Base-by-base conservation (phyloP, 2,888 invertebrate species). In the Ophioninae sp. region DNA sequence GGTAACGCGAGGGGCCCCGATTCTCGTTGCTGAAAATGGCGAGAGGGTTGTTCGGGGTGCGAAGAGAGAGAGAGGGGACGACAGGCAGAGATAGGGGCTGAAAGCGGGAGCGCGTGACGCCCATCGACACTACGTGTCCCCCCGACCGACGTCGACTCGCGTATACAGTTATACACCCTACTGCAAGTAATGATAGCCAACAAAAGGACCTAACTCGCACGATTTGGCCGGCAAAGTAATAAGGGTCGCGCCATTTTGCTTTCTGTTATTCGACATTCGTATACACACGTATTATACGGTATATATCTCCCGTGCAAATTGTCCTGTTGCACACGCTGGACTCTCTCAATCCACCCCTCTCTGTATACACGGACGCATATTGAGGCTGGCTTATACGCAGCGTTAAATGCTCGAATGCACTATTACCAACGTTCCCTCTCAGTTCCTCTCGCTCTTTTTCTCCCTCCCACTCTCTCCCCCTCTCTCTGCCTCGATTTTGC, bases 321-420 rank as follows among this genome's bases (percentile, higher is more conserved):
- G 82, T 85, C 84, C 84, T 82, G 77, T 81, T 79, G 80, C 79
- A 70, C 85, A 84, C 86, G 82, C 85, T 83, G 81, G 78, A 23
- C 23, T 68, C 69, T 37, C 73, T 69, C 80, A 68, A 82, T 37
- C 62, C 20, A 56, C 39, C 57, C 69, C 30, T 50, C 79, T 50
- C n/a, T n/a, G n/a, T 72, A 76, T 62, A 30, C 72, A 75, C 56
- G 56, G 20, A 39, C 79, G 37, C 79, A 70, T 79, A 78, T 79
- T 70, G 70, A 73, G 73, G 7, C 30, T 56, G 50, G 72, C 62
- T 73, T 70, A 74, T 69, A 74, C 37, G 37, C 44, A 67, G 79
- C 82, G 82, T 79, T 75, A 79, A 82, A 82, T 79, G 78, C 74
- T 70, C 74, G 57, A 75, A 59, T 79, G 79, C 79, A 56, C 70